Evolutionary conservation across 2,888 invertebrate genomes (phyloP).

Genomic region (Plebejus anna): DNA sequence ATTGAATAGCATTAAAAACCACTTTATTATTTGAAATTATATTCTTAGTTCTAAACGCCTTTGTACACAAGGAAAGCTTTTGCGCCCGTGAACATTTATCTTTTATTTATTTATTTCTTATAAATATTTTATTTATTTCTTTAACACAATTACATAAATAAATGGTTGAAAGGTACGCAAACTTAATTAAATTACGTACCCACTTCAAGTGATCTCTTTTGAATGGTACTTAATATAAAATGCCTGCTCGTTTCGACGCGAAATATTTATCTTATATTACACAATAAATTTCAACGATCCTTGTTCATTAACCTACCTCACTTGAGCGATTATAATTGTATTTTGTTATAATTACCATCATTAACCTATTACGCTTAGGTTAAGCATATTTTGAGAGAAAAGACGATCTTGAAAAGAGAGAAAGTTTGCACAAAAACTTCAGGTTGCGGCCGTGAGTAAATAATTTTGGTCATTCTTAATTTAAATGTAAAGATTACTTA

Average conservation of each 20-base stretch:
- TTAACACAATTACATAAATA: constrained; percentile 23
- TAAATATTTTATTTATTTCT: constrained; percentile 10
- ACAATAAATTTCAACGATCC: constrained; percentile 25
- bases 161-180: constrained; percentile 26
- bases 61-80: background rate
- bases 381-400: background rate
- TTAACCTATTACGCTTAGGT: background rate
- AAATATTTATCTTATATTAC: constrained; percentile 30
- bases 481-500: no score
- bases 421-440: no score
- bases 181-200: constrained; percentile 29
- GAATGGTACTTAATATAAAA: constrained; percentile 30
- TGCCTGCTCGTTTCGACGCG: constrained; percentile 28
- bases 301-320: constrained; percentile 7
- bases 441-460: no score
- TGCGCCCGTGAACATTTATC: background rate
- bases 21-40: no score
- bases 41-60: no score
- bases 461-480: no score
- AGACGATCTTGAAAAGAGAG: background rate
- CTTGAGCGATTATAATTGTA: constrained; percentile 19
- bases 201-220: constrained; percentile 29
- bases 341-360: constrained; percentile 1
- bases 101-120: constrained; percentile 3
- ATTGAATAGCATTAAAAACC: no score